Conservation (phyloP, 1,140 invertebrate genomes). For the Hormaphis cornu region DNA sequence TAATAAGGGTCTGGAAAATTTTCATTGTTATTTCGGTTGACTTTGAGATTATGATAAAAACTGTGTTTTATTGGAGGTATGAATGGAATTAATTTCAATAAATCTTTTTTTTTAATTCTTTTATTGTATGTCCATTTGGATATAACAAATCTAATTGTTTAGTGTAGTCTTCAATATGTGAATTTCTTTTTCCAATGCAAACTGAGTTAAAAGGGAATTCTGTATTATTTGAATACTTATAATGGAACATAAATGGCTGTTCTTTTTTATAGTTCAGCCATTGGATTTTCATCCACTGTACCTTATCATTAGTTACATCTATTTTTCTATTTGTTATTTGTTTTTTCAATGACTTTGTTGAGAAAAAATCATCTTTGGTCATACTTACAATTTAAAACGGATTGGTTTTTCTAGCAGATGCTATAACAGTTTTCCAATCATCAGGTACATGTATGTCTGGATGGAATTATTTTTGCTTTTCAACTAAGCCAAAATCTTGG, state of each 20-base stretch:
- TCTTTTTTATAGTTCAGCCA: not conserved
- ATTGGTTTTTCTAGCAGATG: not conserved
- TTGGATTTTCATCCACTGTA: conserved; percentile 15
- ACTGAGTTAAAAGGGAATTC: not conserved
- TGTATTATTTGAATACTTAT: not conserved
- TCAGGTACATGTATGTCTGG: not conserved
- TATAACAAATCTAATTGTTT: not conserved
- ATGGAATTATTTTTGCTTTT: conserved; percentile 15
- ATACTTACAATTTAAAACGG: not conserved
- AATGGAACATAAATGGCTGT: not conserved
- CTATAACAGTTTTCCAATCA: not conserved
- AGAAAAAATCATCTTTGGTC: not conserved
- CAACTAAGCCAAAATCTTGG: too few relatives aligned
- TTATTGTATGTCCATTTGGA: not conserved
- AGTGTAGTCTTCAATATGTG: not conserved
- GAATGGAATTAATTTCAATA: not conserved
- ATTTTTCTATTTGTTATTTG: not conserved
- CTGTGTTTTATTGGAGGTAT: not conserved
- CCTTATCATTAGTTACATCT: not conserved
- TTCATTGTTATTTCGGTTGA: not conserved
- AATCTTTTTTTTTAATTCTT: not conserved
- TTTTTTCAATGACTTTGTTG: not conserved
- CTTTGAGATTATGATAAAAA: not conserved
- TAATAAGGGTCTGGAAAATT: not conserved
- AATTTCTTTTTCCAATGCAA: not conserved